Evolutionary conservation across 2,113 vertebrate genomes (phyloP), one percentile per base, ranked within the genome.

Genomic region (Neolamprologus tretocephalus): DNA sequence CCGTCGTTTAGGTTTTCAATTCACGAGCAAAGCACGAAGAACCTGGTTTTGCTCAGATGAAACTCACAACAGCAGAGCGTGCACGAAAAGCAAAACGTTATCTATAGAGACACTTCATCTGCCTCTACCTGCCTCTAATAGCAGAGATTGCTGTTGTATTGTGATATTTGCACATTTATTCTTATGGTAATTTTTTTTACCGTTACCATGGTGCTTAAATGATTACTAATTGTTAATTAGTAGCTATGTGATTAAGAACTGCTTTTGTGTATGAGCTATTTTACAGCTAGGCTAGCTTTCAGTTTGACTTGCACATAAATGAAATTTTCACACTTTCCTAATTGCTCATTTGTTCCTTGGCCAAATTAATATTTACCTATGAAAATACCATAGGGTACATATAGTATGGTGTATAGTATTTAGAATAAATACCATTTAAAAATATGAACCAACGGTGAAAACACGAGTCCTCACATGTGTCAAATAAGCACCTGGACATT

Each of bases 41-140:
- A 66, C 13, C 63, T 21, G 28, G 40, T 23, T 83, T 54, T 73
- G 63, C 45, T 85, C 53, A 81, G 78, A 85, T 2, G 6, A 47
- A 9, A 8, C 31, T 45, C 42, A 54, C 33, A 85, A 55, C 45
- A 45, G 63, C 58, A 6, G 19, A 47, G 61, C 2, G 2, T 21
- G 37, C 10, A 33, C 2, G 40, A 81, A 53, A 26, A 84, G 26
- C 16, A 55, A 26, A 26, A 26, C 4, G 2, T 33, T 66, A 31
- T 51, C 73, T 35, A 9, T 14, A 8, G 11, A 53, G 26, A 23
- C 40, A 19, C 14, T n/a, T 58, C n/a, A 45, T 40, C n/a, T 4
- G 9, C 19, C 23, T 57, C 14, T 9, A 10, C 51, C 23, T 9
- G 66, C 55, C 31, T 19, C 66, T 6, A 21, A n/a, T 55, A 37